Evolutionary conservation across 2,888 invertebrate species (phyloP).

Genomic region (Lordiphosa andalusiaca): DNA sequence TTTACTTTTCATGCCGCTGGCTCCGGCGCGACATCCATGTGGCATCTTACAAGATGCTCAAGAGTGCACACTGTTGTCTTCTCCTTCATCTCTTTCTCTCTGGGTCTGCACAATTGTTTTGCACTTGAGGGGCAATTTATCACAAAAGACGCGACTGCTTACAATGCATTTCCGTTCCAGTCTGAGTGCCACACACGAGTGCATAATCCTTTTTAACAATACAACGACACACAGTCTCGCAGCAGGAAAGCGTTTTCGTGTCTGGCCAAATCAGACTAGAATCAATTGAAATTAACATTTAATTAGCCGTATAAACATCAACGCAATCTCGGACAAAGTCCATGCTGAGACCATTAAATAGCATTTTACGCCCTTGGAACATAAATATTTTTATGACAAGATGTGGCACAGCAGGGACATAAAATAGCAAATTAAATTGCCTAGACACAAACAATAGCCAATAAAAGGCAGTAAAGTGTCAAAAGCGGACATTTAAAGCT

Average conservation of each 20-base stretch:
- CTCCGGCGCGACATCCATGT: conserved; percentile 22
- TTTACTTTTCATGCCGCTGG: conserved; percentile 12
- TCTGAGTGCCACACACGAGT: conserved; percentile 51
- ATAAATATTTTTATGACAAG: conserved; percentile 64
- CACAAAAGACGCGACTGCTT: conserved; percentile 60
- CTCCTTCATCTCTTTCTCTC: conserved; percentile 8
- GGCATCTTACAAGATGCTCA: conserved; percentile 38
- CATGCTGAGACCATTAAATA: conserved; percentile 34
- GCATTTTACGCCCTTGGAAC: conserved; percentile 39
- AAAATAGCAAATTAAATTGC: conserved; percentile 33
- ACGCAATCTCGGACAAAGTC: conserved; percentile 21
- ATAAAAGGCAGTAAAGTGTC: conserved; percentile 62
- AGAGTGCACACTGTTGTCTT: conserved; percentile 11
- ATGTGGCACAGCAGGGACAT: conserved; percentile 39
- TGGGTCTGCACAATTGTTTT: conserved; percentile 63
- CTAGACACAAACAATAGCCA: conserved; percentile 42
- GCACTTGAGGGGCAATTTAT: conserved; percentile 74
- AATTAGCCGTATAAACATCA: conserved; percentile 43
- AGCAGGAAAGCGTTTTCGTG: conserved; percentile 18
- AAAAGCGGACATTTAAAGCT: conserved; percentile 60
- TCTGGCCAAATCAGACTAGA: conserved; percentile 23
- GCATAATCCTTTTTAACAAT: conserved; percentile 68
- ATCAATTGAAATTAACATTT: conserved; percentile 48
- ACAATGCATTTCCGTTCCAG: conserved; percentile 54
- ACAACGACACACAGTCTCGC: conserved; percentile 33